These are phyloP conservation scores for Listrodromus nycthemerus DNA, from an alignment of 2,888 invertebrate genomes.

Conservation along the genomic window DNA sequence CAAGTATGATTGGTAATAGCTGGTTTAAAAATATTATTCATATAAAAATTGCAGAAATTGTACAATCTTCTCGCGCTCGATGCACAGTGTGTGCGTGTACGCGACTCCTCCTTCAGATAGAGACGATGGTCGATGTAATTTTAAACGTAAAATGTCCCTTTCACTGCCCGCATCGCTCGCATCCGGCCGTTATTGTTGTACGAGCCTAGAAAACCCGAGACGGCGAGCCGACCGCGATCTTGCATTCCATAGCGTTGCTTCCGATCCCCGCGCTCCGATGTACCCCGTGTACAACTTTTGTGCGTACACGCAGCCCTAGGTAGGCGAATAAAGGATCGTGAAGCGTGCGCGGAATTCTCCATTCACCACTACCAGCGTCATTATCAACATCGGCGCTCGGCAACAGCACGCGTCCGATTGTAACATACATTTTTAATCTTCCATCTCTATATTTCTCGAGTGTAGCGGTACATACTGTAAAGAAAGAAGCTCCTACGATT, in stretches of 20 bases:
- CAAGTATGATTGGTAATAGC: no score
- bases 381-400: slow-evolving; percentile 55
- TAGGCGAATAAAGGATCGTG: slow-evolving; percentile 2
- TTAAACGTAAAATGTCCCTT: slow-evolving; percentile 28
- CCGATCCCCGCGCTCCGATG: slow-evolving; percentile 57
- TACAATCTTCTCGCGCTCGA: no score
- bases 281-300: slow-evolving; percentile 38
- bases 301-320: slow-evolving; percentile 30
- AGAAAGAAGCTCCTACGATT: slow-evolving; percentile 44
- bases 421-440: slow-evolving; percentile 27
- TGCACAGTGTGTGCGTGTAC: not conserved
- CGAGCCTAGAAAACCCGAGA: slow-evolving; percentile 53
- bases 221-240: slow-evolving; percentile 13
- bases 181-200: slow-evolving; percentile 60
- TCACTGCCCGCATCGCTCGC: slow-evolving; percentile 51
- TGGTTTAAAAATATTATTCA: not conserved
- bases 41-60: not conserved
- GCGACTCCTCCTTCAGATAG: not conserved
- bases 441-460: slow-evolving; percentile 50
- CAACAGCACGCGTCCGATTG: slow-evolving; percentile 63
- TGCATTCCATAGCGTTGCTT: slow-evolving; percentile 64
- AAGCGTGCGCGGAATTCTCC: slow-evolving; percentile 41
- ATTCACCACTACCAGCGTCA: slow-evolving; percentile 38
- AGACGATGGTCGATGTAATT: not conserved
- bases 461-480: slow-evolving; percentile 24